These are phyloP conservation scores for Rutpela maculata DNA, from an alignment of 2,888 invertebrate species.

Conservation along the genomic window DNA sequence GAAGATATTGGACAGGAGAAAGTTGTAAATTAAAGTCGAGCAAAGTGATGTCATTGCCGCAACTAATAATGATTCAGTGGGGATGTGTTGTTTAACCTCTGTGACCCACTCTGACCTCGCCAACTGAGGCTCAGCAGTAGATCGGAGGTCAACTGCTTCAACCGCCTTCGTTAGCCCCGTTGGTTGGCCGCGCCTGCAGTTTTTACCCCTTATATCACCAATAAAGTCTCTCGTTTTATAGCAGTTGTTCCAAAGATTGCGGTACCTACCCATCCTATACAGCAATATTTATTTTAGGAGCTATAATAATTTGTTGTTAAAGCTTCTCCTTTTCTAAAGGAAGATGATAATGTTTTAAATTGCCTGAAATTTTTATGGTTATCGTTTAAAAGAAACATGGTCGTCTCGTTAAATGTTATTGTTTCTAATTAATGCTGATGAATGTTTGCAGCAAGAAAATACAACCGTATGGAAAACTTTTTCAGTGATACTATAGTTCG, in stretches of 20 bases:
- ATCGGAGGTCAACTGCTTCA: constrained; percentile 19
- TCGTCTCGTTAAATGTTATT: no score
- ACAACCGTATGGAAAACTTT: no score
- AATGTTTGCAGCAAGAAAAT: no score
- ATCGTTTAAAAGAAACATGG: no score
- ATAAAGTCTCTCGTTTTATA: constrained; percentile 17
- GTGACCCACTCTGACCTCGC: constrained; percentile 42
- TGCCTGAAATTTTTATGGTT: no score
- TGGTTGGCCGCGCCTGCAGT: constrained; percentile 5
- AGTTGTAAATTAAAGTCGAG: constrained; percentile 13
- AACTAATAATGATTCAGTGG: constrained; percentile 49
- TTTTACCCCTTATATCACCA: constrained; percentile 24
- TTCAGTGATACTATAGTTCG: no score
- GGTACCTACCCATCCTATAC: no score
- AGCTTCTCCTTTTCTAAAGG: no score
- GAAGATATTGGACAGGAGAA: constrained; percentile 24
- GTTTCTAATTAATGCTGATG: no score
- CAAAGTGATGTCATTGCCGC: constrained; percentile 48
- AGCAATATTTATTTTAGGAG: no score
- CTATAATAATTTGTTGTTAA: no score
- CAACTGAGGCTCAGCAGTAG: constrained; percentile 23
- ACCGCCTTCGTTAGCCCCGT: constrained; percentile 11
- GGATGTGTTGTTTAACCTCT: constrained; percentile 52
- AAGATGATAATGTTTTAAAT: no score
- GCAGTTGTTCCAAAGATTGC: constrained; percentile 8